These are phyloP conservation scores for Elysia crispata DNA, from an alignment of 2,888 invertebrate species.

Conservation along the genomic window DNA sequence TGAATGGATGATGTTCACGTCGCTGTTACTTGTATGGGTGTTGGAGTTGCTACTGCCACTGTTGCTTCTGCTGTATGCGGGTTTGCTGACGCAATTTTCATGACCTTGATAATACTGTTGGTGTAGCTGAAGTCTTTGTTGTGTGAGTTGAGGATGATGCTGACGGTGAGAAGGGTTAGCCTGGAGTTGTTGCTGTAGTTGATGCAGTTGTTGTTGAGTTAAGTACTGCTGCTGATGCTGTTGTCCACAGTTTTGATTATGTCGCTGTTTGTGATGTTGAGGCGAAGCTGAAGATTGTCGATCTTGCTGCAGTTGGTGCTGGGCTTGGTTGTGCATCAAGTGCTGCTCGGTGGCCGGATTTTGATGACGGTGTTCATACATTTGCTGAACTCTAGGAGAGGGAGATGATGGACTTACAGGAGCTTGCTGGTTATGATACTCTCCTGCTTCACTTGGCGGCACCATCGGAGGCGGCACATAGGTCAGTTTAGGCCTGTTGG, in stretches of 20 bases:
- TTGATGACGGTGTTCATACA: background rate
- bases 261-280: background rate
- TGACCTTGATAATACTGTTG: no score
- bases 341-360: background rate
- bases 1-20: no score
- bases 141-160: no score
- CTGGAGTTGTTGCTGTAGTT: background rate
- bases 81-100: no score
- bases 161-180: no score
- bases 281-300: background rate
- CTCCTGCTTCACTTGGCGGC: background rate
- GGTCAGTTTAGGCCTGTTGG: slow-evolving; percentile 9
- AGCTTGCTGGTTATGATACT: no score
- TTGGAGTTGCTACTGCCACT: no score
- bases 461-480: slow-evolving; percentile 10
- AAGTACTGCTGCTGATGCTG: background rate
- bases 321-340: background rate
- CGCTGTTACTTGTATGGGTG: no score
- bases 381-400: no score
- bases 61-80: no score
- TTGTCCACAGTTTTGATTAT: background rate
- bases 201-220: background rate
- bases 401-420: no score
- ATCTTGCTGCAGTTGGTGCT: background rate
- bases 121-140: no score